Evolutionary conservation across 2,113 vertebrate species (phyloP).

Genomic region (Ranitomeya variabilis): DNA sequence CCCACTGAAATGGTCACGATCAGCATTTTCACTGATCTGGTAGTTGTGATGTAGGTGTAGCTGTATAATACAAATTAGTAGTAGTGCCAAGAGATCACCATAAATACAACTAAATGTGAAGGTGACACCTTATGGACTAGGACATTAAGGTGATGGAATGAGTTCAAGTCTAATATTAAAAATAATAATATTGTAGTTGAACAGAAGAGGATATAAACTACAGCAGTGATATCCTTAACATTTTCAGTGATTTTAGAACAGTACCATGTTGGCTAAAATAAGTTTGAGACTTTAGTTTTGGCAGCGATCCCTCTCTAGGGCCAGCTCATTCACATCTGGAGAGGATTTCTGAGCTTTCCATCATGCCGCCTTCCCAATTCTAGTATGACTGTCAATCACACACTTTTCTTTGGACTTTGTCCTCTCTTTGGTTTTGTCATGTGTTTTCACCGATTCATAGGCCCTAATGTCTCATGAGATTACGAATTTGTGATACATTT

Average conservation of each 20-base stretch:
- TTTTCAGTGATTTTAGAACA: conserved; percentile 62
- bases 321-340: conserved; percentile 59
- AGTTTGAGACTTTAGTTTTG: conserved; percentile 58
- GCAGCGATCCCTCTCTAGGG: conserved; percentile 54
- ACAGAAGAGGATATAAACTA: neutral
- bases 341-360: conserved; percentile 55
- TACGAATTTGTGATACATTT: conserved; percentile 56
- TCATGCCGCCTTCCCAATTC: conserved; percentile 31
- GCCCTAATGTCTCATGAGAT: conserved; percentile 52
- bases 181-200: neutral
- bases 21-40: too few relatives aligned
- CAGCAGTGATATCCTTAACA: neutral
- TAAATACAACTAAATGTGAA: neutral
- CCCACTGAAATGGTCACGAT: too few relatives aligned
- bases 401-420: conserved; percentile 22
- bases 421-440: conserved; percentile 58
- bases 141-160: neutral
- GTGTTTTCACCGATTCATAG: conserved; percentile 51
- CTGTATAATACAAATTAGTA: neutral
- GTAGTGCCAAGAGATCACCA: neutral
- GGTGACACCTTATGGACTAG: neutral
- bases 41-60: too few relatives aligned
- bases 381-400: conserved; percentile 51
- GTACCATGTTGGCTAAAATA: conserved; percentile 63
- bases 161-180: neutral